Percentiles rank a stretch among this genome's conserved stretches.
phyloP scores from a whole-genome alignment of 2,113 vertebrate genomes.

The Pyxicephalus adspersus region DNA sequence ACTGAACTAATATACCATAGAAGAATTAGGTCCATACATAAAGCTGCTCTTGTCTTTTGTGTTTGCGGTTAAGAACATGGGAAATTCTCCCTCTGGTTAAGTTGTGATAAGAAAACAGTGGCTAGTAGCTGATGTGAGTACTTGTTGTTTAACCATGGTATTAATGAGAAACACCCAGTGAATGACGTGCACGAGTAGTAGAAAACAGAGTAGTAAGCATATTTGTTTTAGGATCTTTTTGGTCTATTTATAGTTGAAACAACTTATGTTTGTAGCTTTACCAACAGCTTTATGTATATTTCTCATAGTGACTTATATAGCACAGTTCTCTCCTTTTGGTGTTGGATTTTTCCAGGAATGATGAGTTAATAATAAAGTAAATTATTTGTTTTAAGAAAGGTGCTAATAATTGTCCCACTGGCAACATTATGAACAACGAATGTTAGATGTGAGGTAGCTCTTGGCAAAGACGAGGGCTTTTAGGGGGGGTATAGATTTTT shows the following conservation, averaged over 20 bases:
- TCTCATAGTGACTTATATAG: too few species aligned
- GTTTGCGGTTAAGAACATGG: constrained; percentile 14
- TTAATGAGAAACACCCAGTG: background rate
- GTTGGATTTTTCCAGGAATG: too few species aligned
- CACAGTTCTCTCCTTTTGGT: too few species aligned
- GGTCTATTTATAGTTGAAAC: constrained; percentile 7
- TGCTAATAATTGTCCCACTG: too few species aligned
- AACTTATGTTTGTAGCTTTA: background rate
- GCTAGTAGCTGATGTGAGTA: background rate
- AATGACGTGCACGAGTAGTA: background rate
- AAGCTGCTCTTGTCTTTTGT: background rate
- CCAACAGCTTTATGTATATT: too few species aligned
- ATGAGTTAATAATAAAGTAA: too few species aligned
- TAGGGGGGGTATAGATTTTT: too few species aligned
- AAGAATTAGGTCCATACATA: background rate
- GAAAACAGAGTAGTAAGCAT: too few species aligned
- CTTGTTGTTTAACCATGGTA: background rate
- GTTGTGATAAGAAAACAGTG: constrained; percentile 19
- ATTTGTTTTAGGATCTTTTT: constrained; percentile 13
- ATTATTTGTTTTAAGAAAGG: too few species aligned
- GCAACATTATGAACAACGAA: too few species aligned
- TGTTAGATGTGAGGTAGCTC: too few species aligned
- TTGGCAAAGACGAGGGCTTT: too few species aligned
- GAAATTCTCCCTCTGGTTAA: constrained; percentile 4
- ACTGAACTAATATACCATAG: background rate